phyloP scores from a whole-genome alignment of 2,888 invertebrate genomes.

The Stratiomys singularior region DNA sequence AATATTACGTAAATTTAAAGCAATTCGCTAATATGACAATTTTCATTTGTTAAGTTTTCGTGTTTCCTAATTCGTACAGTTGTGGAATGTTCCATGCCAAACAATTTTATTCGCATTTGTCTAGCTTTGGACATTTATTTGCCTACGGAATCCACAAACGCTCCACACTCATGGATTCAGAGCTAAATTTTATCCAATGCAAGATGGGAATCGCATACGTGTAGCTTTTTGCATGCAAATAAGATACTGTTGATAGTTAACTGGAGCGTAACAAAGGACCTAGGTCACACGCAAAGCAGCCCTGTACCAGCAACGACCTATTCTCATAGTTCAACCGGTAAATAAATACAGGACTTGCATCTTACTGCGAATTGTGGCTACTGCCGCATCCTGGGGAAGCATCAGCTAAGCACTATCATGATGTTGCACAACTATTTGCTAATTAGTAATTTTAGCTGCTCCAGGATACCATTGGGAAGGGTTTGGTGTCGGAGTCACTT shows the following conservation, averaged over 20 bases:
- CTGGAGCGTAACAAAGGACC: slow-evolving; percentile 19
- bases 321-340: background rate
- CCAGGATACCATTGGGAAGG: background rate
- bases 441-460: slow-evolving; percentile 30
- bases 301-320: background rate
- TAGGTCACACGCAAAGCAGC: background rate
- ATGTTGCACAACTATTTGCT: slow-evolving; percentile 34
- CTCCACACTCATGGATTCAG: too few species aligned
- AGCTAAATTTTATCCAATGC: too few species aligned
- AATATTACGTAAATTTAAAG: too few species aligned
- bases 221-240: background rate
- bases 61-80: too few species aligned
- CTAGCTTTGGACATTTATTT: slow-evolving; percentile 4
- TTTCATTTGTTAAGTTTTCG: too few species aligned
- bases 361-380: slow-evolving; percentile 9
- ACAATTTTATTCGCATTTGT: slow-evolving; percentile 12
- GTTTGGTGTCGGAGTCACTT: background rate
- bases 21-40: too few species aligned
- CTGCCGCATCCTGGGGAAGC: background rate
- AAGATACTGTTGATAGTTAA: slow-evolving; percentile 13
- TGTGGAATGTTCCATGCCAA: too few species aligned
- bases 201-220: too few species aligned
- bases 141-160: too few species aligned
- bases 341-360: slow-evolving; percentile 21
- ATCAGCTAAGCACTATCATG: background rate